A percentile compares a stretch with the other conserved stretches of the same genome.
phyloP scores from a whole-genome alignment of 2,113 vertebrate genomes.

The Mirza zaza region DNA sequence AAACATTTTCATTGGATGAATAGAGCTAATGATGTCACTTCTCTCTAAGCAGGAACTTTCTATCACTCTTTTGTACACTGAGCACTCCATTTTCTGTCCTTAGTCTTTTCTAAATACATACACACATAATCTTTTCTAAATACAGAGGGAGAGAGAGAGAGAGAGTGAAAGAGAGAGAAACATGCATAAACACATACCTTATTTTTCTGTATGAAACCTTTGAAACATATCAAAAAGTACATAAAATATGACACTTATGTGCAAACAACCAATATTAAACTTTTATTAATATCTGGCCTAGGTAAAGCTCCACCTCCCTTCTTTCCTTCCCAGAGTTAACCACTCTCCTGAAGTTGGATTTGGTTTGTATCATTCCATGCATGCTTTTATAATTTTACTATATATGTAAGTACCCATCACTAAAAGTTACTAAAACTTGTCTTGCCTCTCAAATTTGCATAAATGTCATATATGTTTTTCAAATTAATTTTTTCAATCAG shows the following conservation, averaged over 20 bases:
- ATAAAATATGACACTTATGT: conserved; percentile 41
- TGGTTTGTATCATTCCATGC: background rate
- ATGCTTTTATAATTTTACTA: background rate
- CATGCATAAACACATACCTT: background rate
- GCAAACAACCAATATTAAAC: background rate
- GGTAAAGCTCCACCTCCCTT: background rate
- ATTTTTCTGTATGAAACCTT: background rate
- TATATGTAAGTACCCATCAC: background rate
- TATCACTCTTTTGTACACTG: background rate
- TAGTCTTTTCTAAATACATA: background rate
- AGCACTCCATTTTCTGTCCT: background rate
- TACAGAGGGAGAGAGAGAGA: background rate
- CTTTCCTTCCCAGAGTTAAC: conserved; percentile 2
- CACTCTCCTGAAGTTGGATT: background rate
- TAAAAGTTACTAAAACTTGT: background rate
- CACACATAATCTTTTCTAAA: background rate
- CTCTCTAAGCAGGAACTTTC: background rate
- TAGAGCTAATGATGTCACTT: background rate
- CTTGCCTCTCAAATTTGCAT: background rate
- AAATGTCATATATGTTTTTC: background rate
- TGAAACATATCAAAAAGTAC: background rate
- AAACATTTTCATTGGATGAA: conserved; percentile 17
- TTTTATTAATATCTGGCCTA: background rate
- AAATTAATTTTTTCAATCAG: background rate
- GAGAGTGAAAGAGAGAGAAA: background rate